Evolutionary conservation across 2,797 vertebrate species (phyloP), one percentile per base, ranked within the genome.

Genomic region (Pteronotus mesoamericanus): DNA sequence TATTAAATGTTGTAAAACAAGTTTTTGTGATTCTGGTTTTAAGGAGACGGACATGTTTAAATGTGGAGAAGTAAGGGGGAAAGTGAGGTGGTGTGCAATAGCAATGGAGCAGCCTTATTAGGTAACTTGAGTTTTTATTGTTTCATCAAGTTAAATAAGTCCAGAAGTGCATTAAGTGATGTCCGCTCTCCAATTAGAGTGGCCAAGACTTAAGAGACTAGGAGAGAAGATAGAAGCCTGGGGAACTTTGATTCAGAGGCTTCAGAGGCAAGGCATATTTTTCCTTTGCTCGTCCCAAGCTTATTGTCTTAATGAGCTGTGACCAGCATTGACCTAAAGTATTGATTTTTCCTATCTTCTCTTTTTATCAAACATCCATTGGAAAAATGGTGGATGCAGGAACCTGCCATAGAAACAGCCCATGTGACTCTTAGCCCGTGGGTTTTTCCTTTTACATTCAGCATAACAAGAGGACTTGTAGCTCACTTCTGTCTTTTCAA

Each of bases 281-380:
- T 71, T 24, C 12, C 48, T 59, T 19, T 21, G 24, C 48, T 51
- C 19, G 42, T 59, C 77, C 51, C 44, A 51, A 71, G 37, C 48
- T n/a, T 61, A 55, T 15, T n/a, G 29, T 75, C 48, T 34, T 90
- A 39, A 85, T 85, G 29, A 84, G 34, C 69, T 51, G 53, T 72
- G 59, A 57, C 42, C 32, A 3, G n/a, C 53, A 16, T 11, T 85
- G 88, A 57, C 48, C 44, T 26, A 22, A 51, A 29, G 21, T 61
- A 88, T 74, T 92, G 87, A 90, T 86, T 95, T 95, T 96, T 94
- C 55, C 84, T 66, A 44, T 48, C 69, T 91, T 74, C 26, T 74
- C 37, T 83, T 96, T 94, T 51, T 55, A 74, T 85, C 66, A 85
- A 48, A n/a, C 14, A 16, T 24, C 42, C 51, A 7, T 9, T 84